Percentiles rank a stretch among this genome's conserved stretches.
Conservation (phyloP, 2,797 vertebrate species). For the Falco novaeseelandiae region DNA sequence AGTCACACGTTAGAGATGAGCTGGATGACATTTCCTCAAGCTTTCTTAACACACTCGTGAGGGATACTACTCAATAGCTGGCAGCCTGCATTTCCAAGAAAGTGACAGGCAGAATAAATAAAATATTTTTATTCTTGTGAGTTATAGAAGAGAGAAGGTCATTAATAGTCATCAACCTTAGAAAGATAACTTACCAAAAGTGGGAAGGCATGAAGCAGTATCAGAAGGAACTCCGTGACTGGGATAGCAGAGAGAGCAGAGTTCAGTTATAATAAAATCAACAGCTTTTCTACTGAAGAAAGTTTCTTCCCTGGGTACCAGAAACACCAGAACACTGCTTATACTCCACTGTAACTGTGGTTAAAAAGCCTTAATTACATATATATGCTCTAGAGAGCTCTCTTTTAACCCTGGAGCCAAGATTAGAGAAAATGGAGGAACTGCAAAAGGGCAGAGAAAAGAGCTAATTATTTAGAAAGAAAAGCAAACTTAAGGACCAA, state of each 20-base stretch:
- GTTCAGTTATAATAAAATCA: background rate
- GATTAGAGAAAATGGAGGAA: constrained; percentile 48
- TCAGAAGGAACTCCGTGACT: background rate
- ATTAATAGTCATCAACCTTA: background rate
- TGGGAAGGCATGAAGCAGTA: background rate
- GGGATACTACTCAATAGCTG: background rate
- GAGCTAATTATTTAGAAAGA: constrained; percentile 35
- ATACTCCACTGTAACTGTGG: background rate
- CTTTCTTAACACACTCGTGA: background rate
- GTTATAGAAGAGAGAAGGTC: background rate
- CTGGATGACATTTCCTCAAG: background rate
- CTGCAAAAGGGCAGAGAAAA: constrained; percentile 2
- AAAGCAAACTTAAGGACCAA: constrained; percentile 7
- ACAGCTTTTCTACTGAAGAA: background rate
- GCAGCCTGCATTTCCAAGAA: background rate
- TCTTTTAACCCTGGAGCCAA: constrained; percentile 36
- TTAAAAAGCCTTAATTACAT: constrained; percentile 58
- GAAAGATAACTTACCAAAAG: background rate
- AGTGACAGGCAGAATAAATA: background rate
- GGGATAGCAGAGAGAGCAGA: background rate
- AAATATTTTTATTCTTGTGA: background rate
- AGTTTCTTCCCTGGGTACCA: background rate
- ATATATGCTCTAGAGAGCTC: constrained; percentile 25
- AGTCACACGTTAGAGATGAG: background rate
- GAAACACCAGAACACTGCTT: background rate